These are phyloP conservation scores for Plumapathes pennacea DNA, from an alignment of 92 coral and sea anemone genomes.

Conservation along the genomic window DNA sequence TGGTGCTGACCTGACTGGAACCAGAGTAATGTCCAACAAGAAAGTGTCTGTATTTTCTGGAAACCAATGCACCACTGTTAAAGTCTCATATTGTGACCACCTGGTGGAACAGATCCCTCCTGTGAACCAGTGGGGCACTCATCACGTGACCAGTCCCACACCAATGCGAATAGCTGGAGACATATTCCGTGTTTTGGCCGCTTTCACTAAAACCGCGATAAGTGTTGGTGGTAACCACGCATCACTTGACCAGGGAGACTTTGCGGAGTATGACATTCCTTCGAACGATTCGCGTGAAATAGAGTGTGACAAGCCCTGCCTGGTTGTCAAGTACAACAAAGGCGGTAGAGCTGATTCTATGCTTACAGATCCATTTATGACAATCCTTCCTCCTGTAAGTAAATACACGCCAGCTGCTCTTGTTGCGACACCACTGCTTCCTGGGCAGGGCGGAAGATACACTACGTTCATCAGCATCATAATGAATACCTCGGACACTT, in stretches of 20 bases:
- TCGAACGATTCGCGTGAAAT: conserved; percentile 34
- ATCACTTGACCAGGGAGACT: conserved; percentile 36
- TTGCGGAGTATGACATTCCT: conserved; percentile 25
- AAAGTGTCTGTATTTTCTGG: conserved; percentile 71
- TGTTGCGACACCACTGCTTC: conserved; percentile 37
- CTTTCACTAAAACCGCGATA: conserved; percentile 43
- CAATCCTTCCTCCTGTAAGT: conserved; percentile 54
- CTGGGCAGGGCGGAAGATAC: no score
- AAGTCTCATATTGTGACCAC: conserved; percentile 57
- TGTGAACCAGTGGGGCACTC: conserved; percentile 54
- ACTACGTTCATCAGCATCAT: no score
- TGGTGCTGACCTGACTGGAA: conserved; percentile 68
- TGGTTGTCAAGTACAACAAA: conserved; percentile 64
- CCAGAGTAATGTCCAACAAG: conserved; percentile 48
- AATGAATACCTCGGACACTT: no score
- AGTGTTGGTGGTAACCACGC: conserved; percentile 24
- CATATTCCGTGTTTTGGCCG: conserved; percentile 62
- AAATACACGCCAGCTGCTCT: conserved; percentile 63
- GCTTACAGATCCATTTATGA: conserved; percentile 62
- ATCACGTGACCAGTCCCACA: conserved; percentile 64
- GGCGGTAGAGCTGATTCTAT: conserved; percentile 25
- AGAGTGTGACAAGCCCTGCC: conserved; percentile 45
- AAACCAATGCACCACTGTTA: conserved; percentile 64
- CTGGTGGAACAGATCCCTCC: conserved; percentile 73
- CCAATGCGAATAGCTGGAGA: conserved; percentile 49